Evolutionary conservation across 2,888 invertebrate species (phyloP).

Genomic region (Ctenicera cuprea): DNA sequence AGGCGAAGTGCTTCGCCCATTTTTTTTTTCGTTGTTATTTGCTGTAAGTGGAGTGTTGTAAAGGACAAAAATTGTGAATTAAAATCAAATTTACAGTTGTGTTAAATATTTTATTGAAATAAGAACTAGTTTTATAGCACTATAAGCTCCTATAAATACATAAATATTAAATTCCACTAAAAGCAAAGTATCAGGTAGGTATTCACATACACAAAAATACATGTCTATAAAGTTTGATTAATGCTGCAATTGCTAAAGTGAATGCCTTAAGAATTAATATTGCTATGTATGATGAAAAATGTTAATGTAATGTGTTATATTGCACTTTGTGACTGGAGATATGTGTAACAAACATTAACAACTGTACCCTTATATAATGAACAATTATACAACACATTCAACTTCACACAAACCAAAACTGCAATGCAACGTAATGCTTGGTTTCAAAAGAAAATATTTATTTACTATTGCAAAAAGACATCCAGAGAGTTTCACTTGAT

Average conservation of each 20-base stretch:
- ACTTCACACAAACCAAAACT: conserved; percentile 5
- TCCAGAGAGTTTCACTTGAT: neutral
- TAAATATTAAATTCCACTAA: conserved; percentile 69
- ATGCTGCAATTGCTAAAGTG: conserved; percentile 59
- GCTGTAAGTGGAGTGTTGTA: no score
- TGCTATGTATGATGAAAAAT: conserved; percentile 57
- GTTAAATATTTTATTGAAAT: conserved; percentile 66
- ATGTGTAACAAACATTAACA: conserved; percentile 61
- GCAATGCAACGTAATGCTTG: neutral
- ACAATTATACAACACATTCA: conserved; percentile 19
- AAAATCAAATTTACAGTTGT: conserved; percentile 10
- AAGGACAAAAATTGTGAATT: no score
- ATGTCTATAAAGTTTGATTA: conserved; percentile 61
- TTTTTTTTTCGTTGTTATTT: no score
- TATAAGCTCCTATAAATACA: conserved; percentile 67
- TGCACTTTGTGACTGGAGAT: conserved; percentile 65
- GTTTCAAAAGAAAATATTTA: neutral
- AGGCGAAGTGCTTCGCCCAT: no score
- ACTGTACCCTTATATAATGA: conserved; percentile 37
- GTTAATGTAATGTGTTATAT: conserved; percentile 55
- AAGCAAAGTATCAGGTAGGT: conserved; percentile 68
- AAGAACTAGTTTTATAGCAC: conserved; percentile 67
- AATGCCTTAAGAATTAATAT: conserved; percentile 61
- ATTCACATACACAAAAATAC: conserved; percentile 70
- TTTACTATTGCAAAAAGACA: conserved; percentile 4